These are phyloP conservation scores for Sthenelais limicola DNA, from an alignment of 2,888 invertebrate species.

Conservation along the genomic window DNA sequence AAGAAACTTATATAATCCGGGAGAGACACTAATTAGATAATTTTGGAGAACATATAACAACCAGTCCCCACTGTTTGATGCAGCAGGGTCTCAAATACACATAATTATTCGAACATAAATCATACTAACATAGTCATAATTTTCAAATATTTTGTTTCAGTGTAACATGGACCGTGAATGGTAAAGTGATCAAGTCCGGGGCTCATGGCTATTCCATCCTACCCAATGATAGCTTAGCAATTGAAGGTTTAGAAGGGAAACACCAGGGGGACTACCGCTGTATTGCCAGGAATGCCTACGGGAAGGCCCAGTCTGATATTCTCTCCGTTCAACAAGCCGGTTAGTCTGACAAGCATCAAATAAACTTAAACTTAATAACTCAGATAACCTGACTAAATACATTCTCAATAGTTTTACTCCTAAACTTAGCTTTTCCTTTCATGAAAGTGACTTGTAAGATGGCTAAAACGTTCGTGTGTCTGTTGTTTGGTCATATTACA, in stretches of 20 bases:
- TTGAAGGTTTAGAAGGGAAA: not conserved
- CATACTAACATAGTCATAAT: not conserved
- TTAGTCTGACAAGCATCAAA: not conserved
- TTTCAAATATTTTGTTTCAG: not conserved
- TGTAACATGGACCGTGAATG: slow-evolving; percentile 16
- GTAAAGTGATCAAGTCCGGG: slow-evolving; percentile 1
- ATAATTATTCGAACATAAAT: not conserved
- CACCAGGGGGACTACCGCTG: slow-evolving; percentile 30
- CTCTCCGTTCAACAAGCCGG: slow-evolving; percentile 1
- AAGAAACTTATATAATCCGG: too few relatives aligned
- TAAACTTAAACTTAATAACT: too few relatives aligned
- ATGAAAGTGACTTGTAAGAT: too few relatives aligned
- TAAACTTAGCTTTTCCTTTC: too few relatives aligned
- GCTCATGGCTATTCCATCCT: not conserved
- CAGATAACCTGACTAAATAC: too few relatives aligned
- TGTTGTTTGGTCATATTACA: too few relatives aligned
- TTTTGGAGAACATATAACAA: too few relatives aligned
- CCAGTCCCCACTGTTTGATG: not conserved
- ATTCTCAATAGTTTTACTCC: too few relatives aligned
- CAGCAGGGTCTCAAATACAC: not conserved
- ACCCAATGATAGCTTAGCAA: slow-evolving; percentile 12
- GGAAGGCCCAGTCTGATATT: not conserved
- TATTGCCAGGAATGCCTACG: not conserved
- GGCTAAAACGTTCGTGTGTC: too few relatives aligned
- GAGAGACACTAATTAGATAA: too few relatives aligned